Percentiles rank a stretch among this genome's conserved stretches.
Evolutionary conservation across 2,797 vertebrate species (phyloP).

Genomic region (Danio kyathit): DNA sequence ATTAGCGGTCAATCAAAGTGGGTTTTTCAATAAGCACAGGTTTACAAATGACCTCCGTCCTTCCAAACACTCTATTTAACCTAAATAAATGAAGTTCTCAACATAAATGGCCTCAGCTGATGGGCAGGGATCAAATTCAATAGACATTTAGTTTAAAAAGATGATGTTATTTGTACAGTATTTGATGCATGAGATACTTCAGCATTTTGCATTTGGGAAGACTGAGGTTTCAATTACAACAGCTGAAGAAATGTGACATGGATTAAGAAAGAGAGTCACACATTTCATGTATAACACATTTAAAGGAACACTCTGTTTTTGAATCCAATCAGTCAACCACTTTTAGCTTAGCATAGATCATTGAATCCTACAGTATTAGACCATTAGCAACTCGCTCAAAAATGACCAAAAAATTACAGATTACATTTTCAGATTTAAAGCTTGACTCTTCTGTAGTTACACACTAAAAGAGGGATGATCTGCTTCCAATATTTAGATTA

Average conservation of each 20-base stretch:
- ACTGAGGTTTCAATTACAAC: conserved; percentile 8
- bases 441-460: too few species aligned
- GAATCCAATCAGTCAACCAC: too few species aligned
- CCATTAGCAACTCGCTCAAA: too few species aligned
- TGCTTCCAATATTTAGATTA: conserved; percentile 8
- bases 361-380: too few species aligned
- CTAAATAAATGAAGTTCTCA: neutral
- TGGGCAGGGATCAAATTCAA: neutral
- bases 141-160: neutral
- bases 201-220: conserved; percentile 3
- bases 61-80: neutral
- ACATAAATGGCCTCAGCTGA: neutral
- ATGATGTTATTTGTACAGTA: neutral
- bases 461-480: neutral
- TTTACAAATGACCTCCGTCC: neutral
- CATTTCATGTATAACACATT: too few species aligned
- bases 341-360: too few species aligned
- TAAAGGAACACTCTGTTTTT: too few species aligned
- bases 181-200: neutral
- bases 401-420: too few species aligned
- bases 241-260: conserved; percentile 18
- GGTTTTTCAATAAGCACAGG: neutral
- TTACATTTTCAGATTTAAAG: too few species aligned
- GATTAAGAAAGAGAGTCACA: conserved; percentile 3
- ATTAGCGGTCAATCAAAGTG: neutral